Percentiles rank a stretch among this genome's conserved stretches.
These are phyloP conservation scores for Pelvicachromis taeniatus DNA, from an alignment of 2,113 vertebrate genomes.

Conservation along the genomic window DNA sequence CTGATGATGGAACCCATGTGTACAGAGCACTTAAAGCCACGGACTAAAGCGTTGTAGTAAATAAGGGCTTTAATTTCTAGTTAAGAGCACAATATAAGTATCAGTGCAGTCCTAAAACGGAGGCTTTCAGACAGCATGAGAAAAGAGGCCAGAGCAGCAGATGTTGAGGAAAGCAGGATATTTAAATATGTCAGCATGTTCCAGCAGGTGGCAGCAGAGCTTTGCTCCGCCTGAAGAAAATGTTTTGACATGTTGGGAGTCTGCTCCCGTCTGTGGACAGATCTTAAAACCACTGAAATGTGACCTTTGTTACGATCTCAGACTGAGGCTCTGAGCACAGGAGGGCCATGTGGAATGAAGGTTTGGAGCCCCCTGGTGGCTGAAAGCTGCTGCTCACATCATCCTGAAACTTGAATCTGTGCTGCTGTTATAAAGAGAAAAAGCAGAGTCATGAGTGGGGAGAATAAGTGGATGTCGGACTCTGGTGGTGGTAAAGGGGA, in stretches of 20 bases:
- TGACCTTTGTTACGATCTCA: not conserved
- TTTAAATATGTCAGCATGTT: not conserved
- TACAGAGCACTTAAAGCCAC: not conserved
- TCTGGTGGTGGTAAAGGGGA: not conserved
- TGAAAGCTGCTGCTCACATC: not conserved
- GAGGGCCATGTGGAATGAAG: not conserved
- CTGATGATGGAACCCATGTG: accelerated
- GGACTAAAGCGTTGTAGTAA: no score
- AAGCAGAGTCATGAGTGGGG: not conserved
- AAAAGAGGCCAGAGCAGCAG: not conserved
- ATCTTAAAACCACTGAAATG: not conserved
- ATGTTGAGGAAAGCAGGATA: not conserved
- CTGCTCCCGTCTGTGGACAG: not conserved
- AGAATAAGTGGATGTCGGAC: not conserved
- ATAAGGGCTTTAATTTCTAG: not conserved
- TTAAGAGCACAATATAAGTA: not conserved
- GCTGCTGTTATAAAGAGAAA: not conserved
- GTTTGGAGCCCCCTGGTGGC: not conserved
- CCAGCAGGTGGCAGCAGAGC: not conserved
- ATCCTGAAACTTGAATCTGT: not conserved
- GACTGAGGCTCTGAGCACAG: not conserved
- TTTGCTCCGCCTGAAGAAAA: not conserved
- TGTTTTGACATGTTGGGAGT: not conserved
- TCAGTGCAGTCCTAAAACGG: not conserved
- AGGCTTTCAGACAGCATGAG: not conserved